Evolutionary conservation across 2,113 vertebrate genomes (phyloP).

Genomic region (Gnathonemus longibarbis): DNA sequence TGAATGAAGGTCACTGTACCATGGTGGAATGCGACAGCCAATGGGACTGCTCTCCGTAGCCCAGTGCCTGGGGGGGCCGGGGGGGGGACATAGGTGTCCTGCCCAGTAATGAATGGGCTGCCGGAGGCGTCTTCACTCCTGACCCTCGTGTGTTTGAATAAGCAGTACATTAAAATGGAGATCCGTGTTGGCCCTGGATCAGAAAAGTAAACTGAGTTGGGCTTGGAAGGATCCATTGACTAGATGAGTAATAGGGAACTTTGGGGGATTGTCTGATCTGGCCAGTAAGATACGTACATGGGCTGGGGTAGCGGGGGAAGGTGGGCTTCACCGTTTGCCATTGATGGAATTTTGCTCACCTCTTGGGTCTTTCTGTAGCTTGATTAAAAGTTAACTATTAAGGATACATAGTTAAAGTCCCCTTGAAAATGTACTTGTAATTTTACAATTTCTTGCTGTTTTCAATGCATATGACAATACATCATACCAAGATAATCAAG

Average conservation of each 20-base stretch:
- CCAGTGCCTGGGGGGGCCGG: slow-evolving; percentile 55
- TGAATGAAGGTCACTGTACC: slow-evolving; percentile 29
- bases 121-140: slow-evolving; percentile 68
- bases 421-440: not conserved
- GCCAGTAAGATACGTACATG: not conserved
- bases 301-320: not conserved
- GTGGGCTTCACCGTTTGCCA: not conserved
- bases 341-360: not conserved
- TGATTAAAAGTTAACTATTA: not conserved
- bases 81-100: slow-evolving; percentile 48
- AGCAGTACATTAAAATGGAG: slow-evolving; percentile 38
- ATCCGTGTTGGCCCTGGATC: slow-evolving; percentile 16
- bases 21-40: slow-evolving; percentile 51
- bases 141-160: slow-evolving; percentile 52
- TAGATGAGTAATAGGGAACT: slow-evolving; percentile 25
- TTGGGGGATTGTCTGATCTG: not conserved
- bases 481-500: not conserved
- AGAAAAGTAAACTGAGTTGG: slow-evolving; percentile 15
- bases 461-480: not conserved
- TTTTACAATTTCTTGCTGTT: not conserved
- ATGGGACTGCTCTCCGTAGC: slow-evolving; percentile 63
- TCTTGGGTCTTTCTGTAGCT: not conserved
- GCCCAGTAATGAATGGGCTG: slow-evolving; percentile 62
- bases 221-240: slow-evolving; percentile 21
- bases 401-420: not conserved